Base-by-base conservation (phyloP, 2,797 vertebrate genomes). In the Cuniculus paca region DNA sequence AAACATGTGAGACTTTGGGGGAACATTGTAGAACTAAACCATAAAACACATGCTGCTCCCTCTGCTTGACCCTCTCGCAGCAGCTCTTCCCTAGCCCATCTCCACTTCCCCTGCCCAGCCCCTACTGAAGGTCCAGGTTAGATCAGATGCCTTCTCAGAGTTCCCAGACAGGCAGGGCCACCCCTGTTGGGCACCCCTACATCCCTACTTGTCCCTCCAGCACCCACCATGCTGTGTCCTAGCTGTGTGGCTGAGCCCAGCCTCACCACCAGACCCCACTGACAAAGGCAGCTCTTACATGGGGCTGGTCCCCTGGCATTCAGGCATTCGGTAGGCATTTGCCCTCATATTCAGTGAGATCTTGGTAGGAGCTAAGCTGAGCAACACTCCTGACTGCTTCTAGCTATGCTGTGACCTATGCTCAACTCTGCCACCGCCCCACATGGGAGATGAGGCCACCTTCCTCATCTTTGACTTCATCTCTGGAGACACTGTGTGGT, bases 1-100 rank as follows among this genome's bases (percentile, higher is more conserved):
- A 74, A 39, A 20, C 70, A 14, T 42, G 39, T 42, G 22, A 42
- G 70, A 26, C 70, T 74, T 42, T 14, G 9, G 39, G 70, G 22
- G 70, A 36, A 42, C 20, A 2, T 5, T 12, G 36, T 19, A 70
- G 36, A 20, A 20, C 36, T 70, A 70, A 70, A 39, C 36, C 36
- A 12, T 24, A 39, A 14, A 24, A 14, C 3, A 16, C 0, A 0
- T 34, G 14, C 45, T 70, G 45, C 63, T 13, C 19, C 50, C 5
- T 74, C 84, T 12, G 17, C 72, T 68, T 26, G 48, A n/a, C 70
- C 45, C n/a, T 56, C 39, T 50, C 39, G 36, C 72, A 48, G 88
- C 10, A 14, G 19, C 65, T 22, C 24, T 8, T 7, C 28, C 31
- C 48, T 36, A 0, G 4, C 36, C 78, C 28, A 4, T 6, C 50